Evolutionary conservation across 2,797 vertebrate species (phyloP).

Genomic region (Calcarius lapponicus): DNA sequence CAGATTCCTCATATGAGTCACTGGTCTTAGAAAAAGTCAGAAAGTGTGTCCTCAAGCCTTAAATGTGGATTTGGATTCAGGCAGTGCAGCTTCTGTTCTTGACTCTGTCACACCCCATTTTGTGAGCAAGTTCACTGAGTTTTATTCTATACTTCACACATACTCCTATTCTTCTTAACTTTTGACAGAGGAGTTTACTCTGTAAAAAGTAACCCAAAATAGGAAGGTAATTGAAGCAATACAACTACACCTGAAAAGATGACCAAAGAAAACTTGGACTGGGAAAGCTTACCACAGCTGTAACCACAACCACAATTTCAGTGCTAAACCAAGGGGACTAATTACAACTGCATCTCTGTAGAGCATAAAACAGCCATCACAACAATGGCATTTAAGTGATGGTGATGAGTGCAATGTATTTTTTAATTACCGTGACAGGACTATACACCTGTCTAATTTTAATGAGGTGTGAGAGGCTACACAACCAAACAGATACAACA

Average conservation of each 20-base stretch:
- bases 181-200: background rate
- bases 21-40: background rate
- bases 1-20: background rate
- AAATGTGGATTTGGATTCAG: background rate
- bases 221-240: background rate
- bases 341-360: background rate
- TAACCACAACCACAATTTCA: background rate
- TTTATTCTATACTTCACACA: background rate
- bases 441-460: background rate
- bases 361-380: background rate
- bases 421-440: background rate
- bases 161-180: background rate
- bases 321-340: background rate
- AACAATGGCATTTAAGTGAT: background rate
- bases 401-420: background rate
- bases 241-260: background rate
- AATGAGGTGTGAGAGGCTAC: background rate
- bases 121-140: background rate
- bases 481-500: background rate
- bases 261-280: background rate
- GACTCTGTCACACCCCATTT: background rate
- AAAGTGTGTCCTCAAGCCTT: background rate
- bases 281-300: background rate
- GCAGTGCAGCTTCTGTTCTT: background rate
- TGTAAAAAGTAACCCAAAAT: background rate